These are phyloP conservation scores for Hippopotamus amphibius DNA, from an alignment of 2,113 vertebrate species.

Conservation along the genomic window DNA sequence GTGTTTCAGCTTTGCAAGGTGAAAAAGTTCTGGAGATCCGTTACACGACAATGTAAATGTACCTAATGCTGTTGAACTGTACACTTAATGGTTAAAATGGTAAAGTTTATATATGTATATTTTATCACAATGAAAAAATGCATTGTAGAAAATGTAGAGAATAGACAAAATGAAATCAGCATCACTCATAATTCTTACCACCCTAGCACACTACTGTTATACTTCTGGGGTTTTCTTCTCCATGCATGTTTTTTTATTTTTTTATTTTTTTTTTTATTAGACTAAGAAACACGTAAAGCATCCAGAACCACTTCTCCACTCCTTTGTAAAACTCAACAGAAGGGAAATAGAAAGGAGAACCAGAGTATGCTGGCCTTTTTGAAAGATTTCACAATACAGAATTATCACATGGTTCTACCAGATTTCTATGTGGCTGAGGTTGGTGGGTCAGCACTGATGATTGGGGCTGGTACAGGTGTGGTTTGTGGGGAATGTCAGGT, in stretches of 20 bases:
- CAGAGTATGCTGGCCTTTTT: not conserved
- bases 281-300: not conserved
- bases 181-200: not conserved
- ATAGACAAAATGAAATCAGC: not conserved
- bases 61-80: not conserved
- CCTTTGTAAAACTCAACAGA: not conserved
- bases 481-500: not conserved
- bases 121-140: not conserved
- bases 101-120: not conserved
- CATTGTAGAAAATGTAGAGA: not conserved
- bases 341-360: not conserved
- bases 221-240: not conserved
- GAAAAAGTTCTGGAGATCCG: not conserved
- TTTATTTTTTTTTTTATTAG: not conserved
- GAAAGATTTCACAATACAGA: not conserved
- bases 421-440: not conserved
- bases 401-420: not conserved
- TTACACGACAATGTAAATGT: not conserved
- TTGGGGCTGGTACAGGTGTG: not conserved
- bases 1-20: not conserved
- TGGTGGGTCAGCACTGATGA: not conserved
- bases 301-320: fast-evolving
- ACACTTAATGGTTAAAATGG: not conserved
- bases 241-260: too few species aligned
- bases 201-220: not conserved